Conservation (phyloP, 2,113 vertebrate species). For the Meleagris gallopavo region DNA sequence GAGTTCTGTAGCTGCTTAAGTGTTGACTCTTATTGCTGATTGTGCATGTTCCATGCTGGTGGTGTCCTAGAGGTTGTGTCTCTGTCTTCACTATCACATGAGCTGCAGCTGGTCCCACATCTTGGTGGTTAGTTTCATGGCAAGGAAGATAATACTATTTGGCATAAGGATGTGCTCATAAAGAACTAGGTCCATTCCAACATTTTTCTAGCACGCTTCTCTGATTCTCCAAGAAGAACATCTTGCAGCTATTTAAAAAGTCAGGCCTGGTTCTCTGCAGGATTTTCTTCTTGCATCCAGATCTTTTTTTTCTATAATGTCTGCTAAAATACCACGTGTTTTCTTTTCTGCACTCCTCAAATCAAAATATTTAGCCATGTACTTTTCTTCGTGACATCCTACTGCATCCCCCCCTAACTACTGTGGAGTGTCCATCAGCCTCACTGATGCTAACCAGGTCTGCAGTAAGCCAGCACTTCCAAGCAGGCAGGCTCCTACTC, state of each 20-base stretch:
- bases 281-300: constrained; percentile 56
- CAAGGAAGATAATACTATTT: not conserved
- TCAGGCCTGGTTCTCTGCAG: constrained; percentile 35
- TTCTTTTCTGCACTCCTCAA: constrained; percentile 52
- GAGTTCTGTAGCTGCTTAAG: not conserved
- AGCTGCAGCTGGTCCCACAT: not conserved
- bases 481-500: not conserved
- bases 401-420: not conserved
- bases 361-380: constrained; percentile 62
- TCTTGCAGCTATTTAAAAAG: constrained; percentile 45
- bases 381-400: constrained; percentile 37
- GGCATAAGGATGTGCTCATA: constrained; percentile 20
- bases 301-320: not conserved
- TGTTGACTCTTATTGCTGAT: not conserved
- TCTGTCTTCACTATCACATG: not conserved
- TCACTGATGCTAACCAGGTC: constrained; percentile 39
- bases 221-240: constrained; percentile 46
- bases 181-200: constrained; percentile 33
- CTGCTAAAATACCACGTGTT: constrained; percentile 53
- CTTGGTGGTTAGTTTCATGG: not conserved
- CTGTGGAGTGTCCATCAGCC: not conserved
- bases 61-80: not conserved
- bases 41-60: not conserved
- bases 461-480: constrained; percentile 15
- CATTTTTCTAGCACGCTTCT: constrained; percentile 10